A percentile compares a stretch with the other conserved stretches of the same genome.
These are phyloP conservation scores for Catharus fuscescens DNA, from an alignment of 2,113 vertebrate species.

Conservation along the genomic window DNA sequence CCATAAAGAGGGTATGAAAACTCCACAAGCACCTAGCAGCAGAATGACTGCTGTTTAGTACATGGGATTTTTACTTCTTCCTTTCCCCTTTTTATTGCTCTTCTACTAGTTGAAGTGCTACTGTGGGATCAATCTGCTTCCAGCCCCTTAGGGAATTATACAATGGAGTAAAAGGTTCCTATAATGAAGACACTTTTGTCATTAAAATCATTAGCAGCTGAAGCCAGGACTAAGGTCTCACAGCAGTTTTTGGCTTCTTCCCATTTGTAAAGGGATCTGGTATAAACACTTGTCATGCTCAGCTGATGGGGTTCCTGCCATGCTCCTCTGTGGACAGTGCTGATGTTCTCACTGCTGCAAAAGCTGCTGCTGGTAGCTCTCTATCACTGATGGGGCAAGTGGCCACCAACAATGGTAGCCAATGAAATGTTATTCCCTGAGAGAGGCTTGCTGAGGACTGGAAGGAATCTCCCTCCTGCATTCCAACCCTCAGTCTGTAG, in stretches of 20 bases:
- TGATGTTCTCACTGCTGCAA: background rate
- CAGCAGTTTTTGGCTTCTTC: conserved; percentile 49
- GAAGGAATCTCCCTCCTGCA: background rate
- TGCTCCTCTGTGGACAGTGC: background rate
- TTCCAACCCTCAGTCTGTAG: background rate
- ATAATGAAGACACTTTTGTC: conserved; percentile 15
- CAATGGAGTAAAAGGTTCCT: background rate
- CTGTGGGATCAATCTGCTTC: conserved; percentile 11
- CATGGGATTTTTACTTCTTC: background rate
- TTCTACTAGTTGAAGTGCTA: conserved; percentile 26
- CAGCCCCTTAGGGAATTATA: background rate
- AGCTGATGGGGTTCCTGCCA: background rate
- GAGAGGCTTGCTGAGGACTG: background rate
- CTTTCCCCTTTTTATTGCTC: background rate
- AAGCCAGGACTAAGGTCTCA: conserved; percentile 48
- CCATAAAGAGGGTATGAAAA: background rate
- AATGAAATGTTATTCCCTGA: background rate
- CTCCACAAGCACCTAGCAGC: conserved; percentile 24
- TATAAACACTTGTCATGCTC: background rate
- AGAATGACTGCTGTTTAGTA: conserved; percentile 23
- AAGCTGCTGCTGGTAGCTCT: background rate
- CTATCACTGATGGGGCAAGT: background rate
- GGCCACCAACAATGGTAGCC: background rate
- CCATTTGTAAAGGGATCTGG: conserved; percentile 23
- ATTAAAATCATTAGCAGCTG: conserved; percentile 20